Percentiles rank a stretch among this genome's conserved stretches.
Conservation (phyloP, 2,797 vertebrate genomes). For the Bradypodion ventrale region DNA sequence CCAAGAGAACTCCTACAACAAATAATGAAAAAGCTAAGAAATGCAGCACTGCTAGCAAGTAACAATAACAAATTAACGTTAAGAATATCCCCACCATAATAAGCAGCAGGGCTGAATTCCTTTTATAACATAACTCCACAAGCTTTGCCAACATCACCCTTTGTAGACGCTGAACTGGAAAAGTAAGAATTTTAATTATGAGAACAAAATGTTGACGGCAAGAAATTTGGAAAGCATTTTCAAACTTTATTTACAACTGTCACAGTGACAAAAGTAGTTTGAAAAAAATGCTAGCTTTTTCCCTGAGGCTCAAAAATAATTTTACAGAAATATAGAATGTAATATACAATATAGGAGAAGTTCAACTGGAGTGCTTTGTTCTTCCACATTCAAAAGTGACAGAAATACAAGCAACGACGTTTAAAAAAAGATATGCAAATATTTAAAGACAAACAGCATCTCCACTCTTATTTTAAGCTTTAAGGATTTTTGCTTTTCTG, state of each 20-base stretch:
- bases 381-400: constrained; percentile 74
- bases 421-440: constrained; percentile 71
- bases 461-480: constrained; percentile 53
- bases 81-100: no score
- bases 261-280: constrained; percentile 90
- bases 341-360: constrained; percentile 83
- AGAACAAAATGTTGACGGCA: constrained; percentile 10
- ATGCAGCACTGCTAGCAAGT: no score
- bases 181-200: not conserved
- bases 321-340: constrained; percentile 83
- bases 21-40: no score
- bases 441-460: constrained; percentile 71
- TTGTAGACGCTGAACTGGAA: not conserved
- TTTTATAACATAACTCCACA: not conserved
- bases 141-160: not conserved
- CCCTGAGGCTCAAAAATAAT: constrained; percentile 98
- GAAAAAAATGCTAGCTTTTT: constrained; percentile 89
- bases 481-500: constrained; percentile 60
- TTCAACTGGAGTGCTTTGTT: constrained; percentile 81
- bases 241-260: constrained; percentile 99
- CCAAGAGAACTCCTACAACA: not conserved
- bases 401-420: constrained; percentile 79
- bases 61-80: no score
- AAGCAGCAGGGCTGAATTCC: no score
- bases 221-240: constrained; percentile 87